These are phyloP conservation scores for Dichetophora obliterata DNA, from an alignment of 2,888 invertebrate genomes.

Conservation along the genomic window DNA sequence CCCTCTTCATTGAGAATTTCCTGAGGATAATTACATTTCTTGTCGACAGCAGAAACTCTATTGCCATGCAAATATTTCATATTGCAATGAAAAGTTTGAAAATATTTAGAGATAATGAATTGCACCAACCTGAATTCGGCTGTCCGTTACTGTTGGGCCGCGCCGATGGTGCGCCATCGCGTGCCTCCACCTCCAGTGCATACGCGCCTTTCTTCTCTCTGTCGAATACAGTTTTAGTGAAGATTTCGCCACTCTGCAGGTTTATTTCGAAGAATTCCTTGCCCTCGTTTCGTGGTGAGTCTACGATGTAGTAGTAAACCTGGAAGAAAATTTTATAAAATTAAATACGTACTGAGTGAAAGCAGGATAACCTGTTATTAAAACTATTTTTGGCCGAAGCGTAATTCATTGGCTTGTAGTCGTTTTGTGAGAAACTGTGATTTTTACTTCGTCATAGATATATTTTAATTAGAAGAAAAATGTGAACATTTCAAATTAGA, in stretches of 20 bases:
- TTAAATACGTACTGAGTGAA: background rate
- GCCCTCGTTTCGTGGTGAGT: conserved; percentile 91
- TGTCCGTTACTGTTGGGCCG: conserved; percentile 93
- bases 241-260: conserved; percentile 94
- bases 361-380: background rate
- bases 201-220: conserved; percentile 98
- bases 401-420: background rate
- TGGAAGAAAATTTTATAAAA: conserved; percentile 65
- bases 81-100: background rate
- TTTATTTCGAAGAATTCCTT: conserved; percentile 98
- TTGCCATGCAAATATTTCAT: background rate
- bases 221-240: conserved; percentile 95
- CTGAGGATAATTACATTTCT: too few species aligned
- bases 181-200: conserved; percentile 95
- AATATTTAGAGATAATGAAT: background rate
- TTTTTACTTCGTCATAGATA: background rate
- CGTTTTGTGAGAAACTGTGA: background rate
- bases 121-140: conserved; percentile 91
- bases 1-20: too few species aligned
- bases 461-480: background rate
- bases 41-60: background rate
- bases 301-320: conserved; percentile 95
- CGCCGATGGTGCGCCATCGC: conserved; percentile 97
- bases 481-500: background rate
- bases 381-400: too few species aligned